Evolutionary conservation across 2,113 vertebrate genomes (phyloP).

Genomic region (Xiphorhynchus elegans): DNA sequence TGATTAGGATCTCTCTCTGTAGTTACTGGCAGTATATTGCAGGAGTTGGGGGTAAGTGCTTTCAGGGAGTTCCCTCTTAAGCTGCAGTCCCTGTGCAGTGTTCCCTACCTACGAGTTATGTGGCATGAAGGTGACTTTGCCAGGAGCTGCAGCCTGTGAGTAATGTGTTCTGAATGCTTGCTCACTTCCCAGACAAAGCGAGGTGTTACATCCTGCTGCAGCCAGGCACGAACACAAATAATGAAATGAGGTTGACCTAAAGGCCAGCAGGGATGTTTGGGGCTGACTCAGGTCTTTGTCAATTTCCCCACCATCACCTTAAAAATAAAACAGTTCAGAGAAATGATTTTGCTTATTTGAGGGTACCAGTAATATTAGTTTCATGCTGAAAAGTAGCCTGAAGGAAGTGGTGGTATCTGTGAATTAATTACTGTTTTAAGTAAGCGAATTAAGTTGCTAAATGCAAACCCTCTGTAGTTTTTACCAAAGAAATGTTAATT

Average conservation of each 20-base stretch:
- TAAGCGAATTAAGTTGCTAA: neutral
- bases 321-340: conserved; percentile 11
- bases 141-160: conserved; percentile 35
- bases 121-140: conserved; percentile 54
- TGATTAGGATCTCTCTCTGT: fast-evolving
- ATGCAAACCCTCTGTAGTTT: neutral
- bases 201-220: conserved; percentile 23
- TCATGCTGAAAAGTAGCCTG: neutral
- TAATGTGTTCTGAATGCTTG: conserved; percentile 30
- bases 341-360: neutral
- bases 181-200: neutral
- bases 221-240: neutral
- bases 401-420: conserved; percentile 21
- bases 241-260: neutral
- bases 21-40: neutral
- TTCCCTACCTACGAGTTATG: neutral
- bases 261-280: neutral
- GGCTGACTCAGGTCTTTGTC: conserved; percentile 2
- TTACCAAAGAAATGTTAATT: neutral
- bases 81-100: neutral
- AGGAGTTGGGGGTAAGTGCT: neutral
- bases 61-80: neutral
- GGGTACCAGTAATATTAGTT: neutral
- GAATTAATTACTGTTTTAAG: conserved; percentile 44
- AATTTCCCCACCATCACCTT: neutral